Evolutionary conservation across 2,113 vertebrate species (phyloP).

Genomic region (Promerops cafer): DNA sequence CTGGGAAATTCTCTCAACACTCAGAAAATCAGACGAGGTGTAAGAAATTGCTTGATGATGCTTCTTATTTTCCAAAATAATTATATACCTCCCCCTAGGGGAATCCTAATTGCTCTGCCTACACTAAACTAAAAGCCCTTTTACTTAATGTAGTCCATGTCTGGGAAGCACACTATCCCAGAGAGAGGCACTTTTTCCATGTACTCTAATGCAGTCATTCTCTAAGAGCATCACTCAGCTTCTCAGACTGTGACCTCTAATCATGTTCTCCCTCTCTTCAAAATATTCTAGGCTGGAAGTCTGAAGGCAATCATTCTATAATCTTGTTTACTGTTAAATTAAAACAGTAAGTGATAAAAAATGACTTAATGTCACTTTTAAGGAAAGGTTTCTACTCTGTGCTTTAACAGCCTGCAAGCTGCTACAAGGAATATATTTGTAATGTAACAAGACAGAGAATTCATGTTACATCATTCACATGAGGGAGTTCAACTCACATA

Average conservation of each 20-base stretch:
- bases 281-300: conserved; percentile 11
- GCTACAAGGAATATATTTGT: not conserved
- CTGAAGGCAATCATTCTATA: not conserved
- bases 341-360: conserved; percentile 33
- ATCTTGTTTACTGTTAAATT: not conserved
- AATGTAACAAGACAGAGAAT: not conserved
- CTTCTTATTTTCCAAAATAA: not conserved
- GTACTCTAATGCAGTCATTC: not conserved
- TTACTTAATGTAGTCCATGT: not conserved
- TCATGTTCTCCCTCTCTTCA: not conserved
- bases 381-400: not conserved
- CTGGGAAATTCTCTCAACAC: not conserved
- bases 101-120: conserved; percentile 5
- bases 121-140: conserved; percentile 10
- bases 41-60: not conserved
- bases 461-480: not conserved
- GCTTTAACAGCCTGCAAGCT: not conserved
- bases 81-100: not conserved
- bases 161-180: not conserved
- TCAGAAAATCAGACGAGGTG: not conserved
- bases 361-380: conserved; percentile 15
- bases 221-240: not conserved
- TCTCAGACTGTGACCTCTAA: not conserved
- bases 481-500: not conserved
- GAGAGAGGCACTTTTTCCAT: not conserved